phyloP scores from a whole-genome alignment of 2,888 invertebrate species.

The Oxycera nigricornis region DNA sequence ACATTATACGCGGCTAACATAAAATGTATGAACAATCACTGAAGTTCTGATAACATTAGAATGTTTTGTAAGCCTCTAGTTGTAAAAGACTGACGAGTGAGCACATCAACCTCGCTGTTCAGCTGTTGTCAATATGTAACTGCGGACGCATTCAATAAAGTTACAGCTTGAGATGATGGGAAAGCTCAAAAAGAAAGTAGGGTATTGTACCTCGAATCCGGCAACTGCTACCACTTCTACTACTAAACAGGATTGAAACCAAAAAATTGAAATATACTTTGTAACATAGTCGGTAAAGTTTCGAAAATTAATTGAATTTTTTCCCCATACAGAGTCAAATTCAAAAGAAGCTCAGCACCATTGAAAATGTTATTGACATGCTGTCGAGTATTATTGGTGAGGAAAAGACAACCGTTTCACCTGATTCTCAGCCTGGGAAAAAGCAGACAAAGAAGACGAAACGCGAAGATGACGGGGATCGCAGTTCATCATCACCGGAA shows the following conservation, averaged over 20 bases:
- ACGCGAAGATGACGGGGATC: conserved; percentile 51
- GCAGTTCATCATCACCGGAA: conserved; percentile 55
- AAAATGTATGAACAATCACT: too few relatives aligned
- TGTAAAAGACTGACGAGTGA: conserved; percentile 17
- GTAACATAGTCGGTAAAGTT: conserved; percentile 31
- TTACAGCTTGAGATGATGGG: neutral
- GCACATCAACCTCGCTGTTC: neutral
- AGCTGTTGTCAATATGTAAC: neutral
- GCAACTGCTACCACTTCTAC: conserved; percentile 20
- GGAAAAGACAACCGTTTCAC: conserved; percentile 60
- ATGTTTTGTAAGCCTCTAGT: conserved; percentile 19
- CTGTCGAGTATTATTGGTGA: conserved; percentile 84
- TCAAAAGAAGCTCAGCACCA: conserved; percentile 68
- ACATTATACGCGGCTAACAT: too few relatives aligned
- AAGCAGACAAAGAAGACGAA: conserved; percentile 46
- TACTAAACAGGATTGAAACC: conserved; percentile 40
- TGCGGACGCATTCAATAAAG: too few relatives aligned
- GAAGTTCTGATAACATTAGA: conserved; percentile 24
- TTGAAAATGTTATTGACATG: conserved; percentile 88
- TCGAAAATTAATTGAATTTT: conserved; percentile 38
- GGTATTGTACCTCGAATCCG: conserved; percentile 2
- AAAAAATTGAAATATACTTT: conserved; percentile 42
- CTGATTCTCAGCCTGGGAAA: conserved; percentile 27
- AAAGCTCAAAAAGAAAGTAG: neutral
- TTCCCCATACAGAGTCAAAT: conserved; percentile 57